A percentile compares a stretch with the other conserved stretches of the same genome.
These are phyloP conservation scores for Drosophila diplacantha DNA, from an alignment of 2,888 invertebrate species.

Conservation along the genomic window DNA sequence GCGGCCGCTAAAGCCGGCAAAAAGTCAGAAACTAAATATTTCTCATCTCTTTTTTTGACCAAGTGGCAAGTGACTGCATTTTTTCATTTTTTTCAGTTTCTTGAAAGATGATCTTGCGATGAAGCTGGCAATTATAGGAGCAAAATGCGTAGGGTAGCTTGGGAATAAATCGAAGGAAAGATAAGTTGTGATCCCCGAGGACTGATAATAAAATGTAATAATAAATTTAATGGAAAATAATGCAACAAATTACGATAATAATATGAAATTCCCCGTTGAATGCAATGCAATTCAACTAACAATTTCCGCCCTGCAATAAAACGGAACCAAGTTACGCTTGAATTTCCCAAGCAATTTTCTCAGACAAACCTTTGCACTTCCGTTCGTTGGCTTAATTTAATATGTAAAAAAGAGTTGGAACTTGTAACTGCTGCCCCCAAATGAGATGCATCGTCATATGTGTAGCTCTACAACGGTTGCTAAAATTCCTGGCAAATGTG, in stretches of 20 bases:
- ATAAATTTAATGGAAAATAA: not conserved
- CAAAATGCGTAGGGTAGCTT: slow-evolving; percentile 8
- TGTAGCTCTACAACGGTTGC: slow-evolving; percentile 1
- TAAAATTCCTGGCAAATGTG: slow-evolving; percentile 59
- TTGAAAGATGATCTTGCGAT: slow-evolving; percentile 24
- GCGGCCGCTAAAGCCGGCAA: slow-evolving; percentile 37
- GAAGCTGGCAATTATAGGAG: slow-evolving; percentile 24
- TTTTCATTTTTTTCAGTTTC: slow-evolving; percentile 10
- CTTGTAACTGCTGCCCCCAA: slow-evolving; percentile 3
- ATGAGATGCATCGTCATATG: slow-evolving; percentile 20
- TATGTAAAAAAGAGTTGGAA: not conserved
- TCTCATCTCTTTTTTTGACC: slow-evolving; percentile 32
- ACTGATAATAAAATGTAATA: not conserved
- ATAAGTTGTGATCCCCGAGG: not conserved
- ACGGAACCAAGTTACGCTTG: slow-evolving; percentile 7
- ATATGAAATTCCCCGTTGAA: not conserved
- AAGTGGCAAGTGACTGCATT: slow-evolving; percentile 20
- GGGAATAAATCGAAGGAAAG: not conserved
- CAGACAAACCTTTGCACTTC: slow-evolving; percentile 20
- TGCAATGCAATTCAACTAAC: slow-evolving; percentile 1
- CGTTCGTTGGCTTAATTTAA: slow-evolving; percentile 11
- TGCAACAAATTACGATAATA: not conserved
- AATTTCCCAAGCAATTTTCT: slow-evolving; percentile 18
- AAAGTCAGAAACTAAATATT: slow-evolving; percentile 44
- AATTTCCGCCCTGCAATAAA: slow-evolving; percentile 16